A percentile compares a stretch with the other conserved stretches of the same genome.
phyloP scores from a whole-genome alignment of 2,797 vertebrate genomes.

The Neopelma chrysocephalum region DNA sequence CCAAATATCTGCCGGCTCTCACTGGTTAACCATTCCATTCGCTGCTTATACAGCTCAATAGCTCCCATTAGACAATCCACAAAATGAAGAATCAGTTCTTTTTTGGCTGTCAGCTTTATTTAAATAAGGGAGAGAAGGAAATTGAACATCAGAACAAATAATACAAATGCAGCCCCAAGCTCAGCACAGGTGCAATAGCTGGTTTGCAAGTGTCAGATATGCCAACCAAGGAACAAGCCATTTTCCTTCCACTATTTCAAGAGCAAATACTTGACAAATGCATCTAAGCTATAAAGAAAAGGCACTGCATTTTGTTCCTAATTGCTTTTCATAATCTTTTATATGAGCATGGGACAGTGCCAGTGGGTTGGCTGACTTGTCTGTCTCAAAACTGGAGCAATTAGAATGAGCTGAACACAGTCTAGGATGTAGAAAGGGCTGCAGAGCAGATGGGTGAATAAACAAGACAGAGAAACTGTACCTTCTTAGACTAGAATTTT shows the following conservation, averaged over 20 bases:
- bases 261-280: constrained; percentile 50
- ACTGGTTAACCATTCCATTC: constrained; percentile 81
- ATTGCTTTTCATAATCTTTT: constrained; percentile 59
- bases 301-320: constrained; percentile 29
- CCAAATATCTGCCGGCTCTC: constrained; percentile 81
- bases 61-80: constrained; percentile 64
- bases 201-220: constrained; percentile 46
- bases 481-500: constrained; percentile 2
- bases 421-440: constrained; percentile 13
- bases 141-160: constrained; percentile 34
- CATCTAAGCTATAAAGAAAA: constrained; percentile 51
- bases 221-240: constrained; percentile 43
- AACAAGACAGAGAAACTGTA: constrained; percentile 32
- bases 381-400: constrained; percentile 55
- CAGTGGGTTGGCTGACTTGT: constrained; percentile 50
- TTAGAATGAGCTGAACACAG: constrained; percentile 30
- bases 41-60: constrained; percentile 69
- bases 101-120: constrained; percentile 79
- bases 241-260: constrained; percentile 34
- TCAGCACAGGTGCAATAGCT: constrained; percentile 50
- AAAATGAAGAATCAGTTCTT: constrained; percentile 74
- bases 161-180: constrained; percentile 44
- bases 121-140: constrained; percentile 43
- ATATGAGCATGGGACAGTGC: constrained; percentile 39
- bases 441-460: constrained; percentile 59